Conservation (phyloP, 2,888 invertebrate species). For the Melieria omissa region DNA sequence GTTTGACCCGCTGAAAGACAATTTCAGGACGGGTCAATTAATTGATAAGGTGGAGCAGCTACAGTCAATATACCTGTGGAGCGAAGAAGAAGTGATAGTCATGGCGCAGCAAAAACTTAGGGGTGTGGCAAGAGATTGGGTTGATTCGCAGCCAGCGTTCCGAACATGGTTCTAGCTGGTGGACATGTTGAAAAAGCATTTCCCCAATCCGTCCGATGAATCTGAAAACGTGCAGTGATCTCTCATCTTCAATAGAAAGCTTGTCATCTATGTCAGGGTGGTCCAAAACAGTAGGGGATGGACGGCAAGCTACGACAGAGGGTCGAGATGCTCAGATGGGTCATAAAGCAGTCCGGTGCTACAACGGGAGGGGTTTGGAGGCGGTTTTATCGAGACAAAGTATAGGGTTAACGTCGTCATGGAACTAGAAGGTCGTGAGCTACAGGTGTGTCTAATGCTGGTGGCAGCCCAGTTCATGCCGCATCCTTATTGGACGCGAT, state of each 20-base stretch:
- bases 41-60: too few relatives aligned
- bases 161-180: neutral
- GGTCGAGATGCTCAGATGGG: neutral
- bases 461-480: conserved; percentile 37
- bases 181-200: neutral
- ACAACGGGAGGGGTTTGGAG: conserved; percentile 42
- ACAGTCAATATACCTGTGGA: neutral
- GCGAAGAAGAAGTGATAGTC: neutral
- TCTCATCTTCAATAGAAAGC: conserved; percentile 39
- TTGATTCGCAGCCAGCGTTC: neutral
- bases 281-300: too few relatives aligned
- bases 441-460: conserved; percentile 27
- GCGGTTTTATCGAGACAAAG: conserved; percentile 14
- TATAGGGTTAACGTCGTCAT: conserved; percentile 6
- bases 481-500: conserved; percentile 39
- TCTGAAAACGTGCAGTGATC: conserved; percentile 30
- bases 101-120: neutral
- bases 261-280: conserved; percentile 10
- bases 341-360: conserved; percentile 27
- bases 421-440: neutral
- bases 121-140: neutral
- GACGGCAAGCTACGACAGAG: too few relatives aligned
- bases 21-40: too few relatives aligned
- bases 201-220: conserved; percentile 14
- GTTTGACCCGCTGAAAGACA: too few relatives aligned